Base-by-base conservation (phyloP, 1,140 invertebrate genomes). In the Drosophila oshimai region DNA sequence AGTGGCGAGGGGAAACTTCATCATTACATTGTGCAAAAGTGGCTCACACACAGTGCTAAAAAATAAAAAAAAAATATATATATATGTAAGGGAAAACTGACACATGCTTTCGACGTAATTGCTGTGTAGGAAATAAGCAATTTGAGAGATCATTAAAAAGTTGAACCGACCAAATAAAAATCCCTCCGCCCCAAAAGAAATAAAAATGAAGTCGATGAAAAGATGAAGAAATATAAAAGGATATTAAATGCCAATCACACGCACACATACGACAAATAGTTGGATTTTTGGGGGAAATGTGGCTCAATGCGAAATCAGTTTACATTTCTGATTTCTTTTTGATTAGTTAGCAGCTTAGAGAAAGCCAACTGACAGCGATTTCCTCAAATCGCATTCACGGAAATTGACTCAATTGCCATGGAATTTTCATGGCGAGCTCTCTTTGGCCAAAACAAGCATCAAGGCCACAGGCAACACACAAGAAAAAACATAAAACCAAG, bases 91-190 rank as follows among this genome's bases (percentile, higher is more conserved):
- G 12, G 39, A 54, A 65, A 26, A 28, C 29, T 45, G 60, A 50
- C 53, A 53, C 64, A 62, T 49, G 44, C 74, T 47, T 67, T 58
- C n/a, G 64, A 70, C 72, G 79, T 86, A 87, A 87, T 86, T 86
- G 76, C 72, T 76, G 73, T 87, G 81, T 87, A 88, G 81, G 81
- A 87, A 87, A 87, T 87, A 87, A 87, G 81, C 81, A 87, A 87
- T 87, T 87, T 87, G 81, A 80, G 81, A 87, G 81, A 87, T 87
- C 81, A 87, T 87, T 87, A 87, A 87, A 87, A 87, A 87, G 81
- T 86, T 86, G 62, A 87, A 86, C 71, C 80, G 74, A 47, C 54
- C 79, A 68, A 74, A 83, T 71, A 81, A 67, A 68, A 22, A 60
- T 6, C 37, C 31, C 47, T 13, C 26, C 26, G n/a, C n/a, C 53